A percentile compares a stretch with the other conserved stretches of the same genome.
phyloP scores from a whole-genome alignment of 2,113 vertebrate species.

The Crotophaga sulcirostris region DNA sequence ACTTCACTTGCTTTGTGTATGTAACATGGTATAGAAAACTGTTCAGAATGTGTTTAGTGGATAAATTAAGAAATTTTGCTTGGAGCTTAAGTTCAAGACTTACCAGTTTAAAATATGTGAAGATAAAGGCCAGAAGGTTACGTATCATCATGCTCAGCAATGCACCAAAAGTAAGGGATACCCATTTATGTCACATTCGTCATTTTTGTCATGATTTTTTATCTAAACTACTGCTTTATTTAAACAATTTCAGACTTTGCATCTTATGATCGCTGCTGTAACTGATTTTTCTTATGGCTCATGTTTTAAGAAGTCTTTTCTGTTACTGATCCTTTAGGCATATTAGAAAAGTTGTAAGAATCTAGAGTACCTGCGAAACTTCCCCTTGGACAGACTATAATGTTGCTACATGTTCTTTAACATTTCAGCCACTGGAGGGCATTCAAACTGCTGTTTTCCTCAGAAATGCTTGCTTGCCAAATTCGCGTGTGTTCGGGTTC shows the following conservation, averaged over 20 bases:
- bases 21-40: neutral
- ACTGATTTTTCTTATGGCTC: neutral
- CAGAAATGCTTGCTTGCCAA: neutral
- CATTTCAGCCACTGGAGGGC: constrained; percentile 57
- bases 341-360: neutral
- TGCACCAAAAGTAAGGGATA: neutral
- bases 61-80: neutral
- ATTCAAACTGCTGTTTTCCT: constrained; percentile 4
- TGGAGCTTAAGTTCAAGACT: neutral
- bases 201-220: neutral
- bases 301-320: neutral
- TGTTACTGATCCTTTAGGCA: neutral
- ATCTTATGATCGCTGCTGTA: neutral
- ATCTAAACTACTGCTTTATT: neutral
- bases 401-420: neutral
- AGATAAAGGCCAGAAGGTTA: neutral
- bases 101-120: neutral
- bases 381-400: neutral
- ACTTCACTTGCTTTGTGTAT: neutral
- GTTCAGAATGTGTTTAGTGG: neutral
- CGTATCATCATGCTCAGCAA: neutral
- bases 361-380: neutral
- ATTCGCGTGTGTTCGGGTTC: neutral
- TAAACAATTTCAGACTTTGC: neutral
- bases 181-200: neutral